These are phyloP conservation scores for Maniola jurtina DNA, from an alignment of 1,140 invertebrate genomes.

Conservation along the genomic window DNA sequence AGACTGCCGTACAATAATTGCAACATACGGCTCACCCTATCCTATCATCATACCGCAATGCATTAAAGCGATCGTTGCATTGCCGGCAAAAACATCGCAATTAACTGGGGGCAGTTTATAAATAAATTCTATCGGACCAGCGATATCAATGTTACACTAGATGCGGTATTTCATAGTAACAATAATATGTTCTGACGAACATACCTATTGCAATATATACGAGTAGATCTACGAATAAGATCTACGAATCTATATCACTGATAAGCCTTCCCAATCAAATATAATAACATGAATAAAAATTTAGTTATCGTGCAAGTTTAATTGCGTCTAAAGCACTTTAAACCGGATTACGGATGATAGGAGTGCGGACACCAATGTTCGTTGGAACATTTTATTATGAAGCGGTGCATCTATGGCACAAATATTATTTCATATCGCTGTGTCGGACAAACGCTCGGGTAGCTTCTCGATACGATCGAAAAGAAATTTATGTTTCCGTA, in stretches of 20 bases:
- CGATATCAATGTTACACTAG: background rate
- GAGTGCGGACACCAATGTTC: no score
- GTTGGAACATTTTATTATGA: no score
- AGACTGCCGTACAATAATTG: constrained; percentile 20
- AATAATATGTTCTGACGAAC: no score
- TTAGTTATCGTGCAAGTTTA: no score
- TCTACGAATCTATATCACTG: no score
- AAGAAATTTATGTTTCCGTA: constrained; percentile 18
- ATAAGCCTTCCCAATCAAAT: no score
- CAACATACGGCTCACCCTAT: constrained; percentile 22
- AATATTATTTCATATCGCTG: background rate
- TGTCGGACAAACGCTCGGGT: background rate
- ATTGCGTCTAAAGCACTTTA: no score
- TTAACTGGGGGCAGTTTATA: constrained; percentile 22
- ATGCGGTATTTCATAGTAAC: no score
- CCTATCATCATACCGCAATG: constrained; percentile 20
- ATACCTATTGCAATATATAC: no score
- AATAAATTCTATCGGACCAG: constrained; percentile 22
- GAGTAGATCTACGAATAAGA: no score
- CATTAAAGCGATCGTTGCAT: constrained; percentile 22
- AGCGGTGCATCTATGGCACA: background rate
- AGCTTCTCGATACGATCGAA: constrained; percentile 14
- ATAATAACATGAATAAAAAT: no score
- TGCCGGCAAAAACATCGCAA: constrained; percentile 24
- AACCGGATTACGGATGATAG: no score